These are phyloP conservation scores for Hemithea aestivaria DNA, from an alignment of 2,888 invertebrate genomes.

Conservation along the genomic window DNA sequence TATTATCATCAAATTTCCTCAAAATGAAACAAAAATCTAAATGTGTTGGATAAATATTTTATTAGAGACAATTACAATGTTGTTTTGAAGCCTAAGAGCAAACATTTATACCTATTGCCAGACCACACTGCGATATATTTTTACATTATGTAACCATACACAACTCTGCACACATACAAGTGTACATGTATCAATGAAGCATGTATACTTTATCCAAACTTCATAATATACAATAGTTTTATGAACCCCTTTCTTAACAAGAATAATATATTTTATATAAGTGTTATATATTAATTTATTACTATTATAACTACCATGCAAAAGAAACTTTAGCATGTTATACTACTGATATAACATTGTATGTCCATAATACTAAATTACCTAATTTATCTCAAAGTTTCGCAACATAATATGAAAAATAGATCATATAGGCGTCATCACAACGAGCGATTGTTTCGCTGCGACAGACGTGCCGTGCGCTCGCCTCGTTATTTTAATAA, in stretches of 20 bases:
- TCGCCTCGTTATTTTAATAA: too few relatives aligned
- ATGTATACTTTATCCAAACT: slow-evolving; percentile 49
- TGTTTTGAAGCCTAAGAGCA: slow-evolving; percentile 64
- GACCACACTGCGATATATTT: slow-evolving; percentile 62
- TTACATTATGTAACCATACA: slow-evolving; percentile 40
- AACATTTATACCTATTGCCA: slow-evolving; percentile 59
- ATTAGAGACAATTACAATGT: slow-evolving; percentile 73
- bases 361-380: slow-evolving; percentile 57
- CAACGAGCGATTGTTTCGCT: neutral
- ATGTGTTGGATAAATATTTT: slow-evolving; percentile 74
- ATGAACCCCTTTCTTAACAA: slow-evolving; percentile 56
- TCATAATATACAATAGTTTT: slow-evolving; percentile 62
- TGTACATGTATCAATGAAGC: slow-evolving; percentile 51
- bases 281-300: slow-evolving; percentile 58
- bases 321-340: slow-evolving; percentile 62
- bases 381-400: slow-evolving; percentile 42
- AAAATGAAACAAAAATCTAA: slow-evolving; percentile 27
- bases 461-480: slow-evolving; percentile 3
- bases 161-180: slow-evolving; percentile 51
- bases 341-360: slow-evolving; percentile 60
- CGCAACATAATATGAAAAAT: slow-evolving; percentile 44
- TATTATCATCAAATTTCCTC: slow-evolving; percentile 9
- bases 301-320: slow-evolving; percentile 66
- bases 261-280: slow-evolving; percentile 48
- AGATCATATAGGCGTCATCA: slow-evolving; percentile 36